phyloP scores from a whole-genome alignment of 1,140 invertebrate genomes.

The Heliconius hermathena region DNA sequence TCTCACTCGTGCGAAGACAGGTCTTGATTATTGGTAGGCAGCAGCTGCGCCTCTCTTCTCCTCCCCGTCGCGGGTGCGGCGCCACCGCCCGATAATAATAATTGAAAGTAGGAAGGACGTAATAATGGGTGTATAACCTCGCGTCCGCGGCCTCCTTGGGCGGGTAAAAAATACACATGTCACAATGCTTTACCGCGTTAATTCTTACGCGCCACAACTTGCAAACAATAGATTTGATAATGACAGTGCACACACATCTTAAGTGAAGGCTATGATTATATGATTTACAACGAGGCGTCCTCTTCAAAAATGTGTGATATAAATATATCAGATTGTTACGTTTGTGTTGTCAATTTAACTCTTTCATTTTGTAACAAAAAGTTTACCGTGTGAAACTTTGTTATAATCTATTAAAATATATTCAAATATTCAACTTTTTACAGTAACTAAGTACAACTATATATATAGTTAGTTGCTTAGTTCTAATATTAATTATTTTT shows the following conservation, averaged over 20 bases:
- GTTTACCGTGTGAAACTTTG: neutral
- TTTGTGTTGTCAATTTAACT: neutral
- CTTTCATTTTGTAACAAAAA: neutral
- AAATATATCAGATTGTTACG: neutral
- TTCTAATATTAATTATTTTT: neutral
- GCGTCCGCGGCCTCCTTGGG: conserved; percentile 80
- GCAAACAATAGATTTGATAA: conserved; percentile 14
- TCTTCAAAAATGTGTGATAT: neutral
- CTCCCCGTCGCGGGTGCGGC: conserved; percentile 78
- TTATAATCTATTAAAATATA: neutral
- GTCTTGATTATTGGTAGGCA: conserved; percentile 81
- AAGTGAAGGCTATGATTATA: neutral
- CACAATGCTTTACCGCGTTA: conserved; percentile 55
- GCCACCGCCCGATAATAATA: conserved; percentile 80
- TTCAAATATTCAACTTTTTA: no score
- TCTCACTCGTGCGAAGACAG: conserved; percentile 68
- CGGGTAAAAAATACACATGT: conserved; percentile 81
- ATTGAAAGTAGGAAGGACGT: conserved; percentile 82
- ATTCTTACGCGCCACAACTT: conserved; percentile 42
- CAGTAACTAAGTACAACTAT: neutral
- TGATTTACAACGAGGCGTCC: neutral
- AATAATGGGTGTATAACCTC: conserved; percentile 82
- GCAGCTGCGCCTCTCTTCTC: conserved; percentile 80
- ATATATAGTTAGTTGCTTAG: no score
- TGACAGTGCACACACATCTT: neutral